phyloP scores from a whole-genome alignment of 2,888 invertebrate species.

The Mythimna pallens region DNA sequence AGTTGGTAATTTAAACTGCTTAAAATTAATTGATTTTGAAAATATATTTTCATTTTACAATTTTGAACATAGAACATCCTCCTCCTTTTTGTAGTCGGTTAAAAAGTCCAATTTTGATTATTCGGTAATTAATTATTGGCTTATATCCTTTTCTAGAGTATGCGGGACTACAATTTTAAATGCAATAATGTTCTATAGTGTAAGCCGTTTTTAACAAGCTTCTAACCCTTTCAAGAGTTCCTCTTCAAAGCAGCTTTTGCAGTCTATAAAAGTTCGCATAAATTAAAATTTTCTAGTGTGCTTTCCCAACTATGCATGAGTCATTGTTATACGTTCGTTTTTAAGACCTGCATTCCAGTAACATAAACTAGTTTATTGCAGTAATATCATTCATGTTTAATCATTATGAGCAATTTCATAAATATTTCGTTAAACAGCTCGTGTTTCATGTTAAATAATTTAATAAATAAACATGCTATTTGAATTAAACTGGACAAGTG shows the following conservation, averaged over 20 bases:
- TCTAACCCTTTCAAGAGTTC: neutral
- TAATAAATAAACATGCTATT: constrained; percentile 5
- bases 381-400: neutral
- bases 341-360: constrained; percentile 7
- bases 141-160: neutral
- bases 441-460: neutral
- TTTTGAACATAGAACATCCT: no score
- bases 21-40: no score
- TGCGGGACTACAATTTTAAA: neutral
- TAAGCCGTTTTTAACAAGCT: neutral
- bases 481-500: neutral
- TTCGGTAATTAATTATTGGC: neutral
- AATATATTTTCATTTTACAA: no score
- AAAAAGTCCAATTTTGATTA: neutral
- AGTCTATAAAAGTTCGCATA: constrained; percentile 9
- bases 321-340: constrained; percentile 15
- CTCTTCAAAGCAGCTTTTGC: constrained; percentile 10
- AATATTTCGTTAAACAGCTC: neutral
- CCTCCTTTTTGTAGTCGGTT: no score
- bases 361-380: neutral
- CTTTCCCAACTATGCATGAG: constrained; percentile 6
- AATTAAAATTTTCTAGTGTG: constrained; percentile 13
- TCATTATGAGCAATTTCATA: neutral
- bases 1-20: no score
- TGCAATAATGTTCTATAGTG: neutral